These are phyloP conservation scores for Orthonychiurus folsomi DNA, from an alignment of 2,888 invertebrate species.

Conservation along the genomic window DNA sequence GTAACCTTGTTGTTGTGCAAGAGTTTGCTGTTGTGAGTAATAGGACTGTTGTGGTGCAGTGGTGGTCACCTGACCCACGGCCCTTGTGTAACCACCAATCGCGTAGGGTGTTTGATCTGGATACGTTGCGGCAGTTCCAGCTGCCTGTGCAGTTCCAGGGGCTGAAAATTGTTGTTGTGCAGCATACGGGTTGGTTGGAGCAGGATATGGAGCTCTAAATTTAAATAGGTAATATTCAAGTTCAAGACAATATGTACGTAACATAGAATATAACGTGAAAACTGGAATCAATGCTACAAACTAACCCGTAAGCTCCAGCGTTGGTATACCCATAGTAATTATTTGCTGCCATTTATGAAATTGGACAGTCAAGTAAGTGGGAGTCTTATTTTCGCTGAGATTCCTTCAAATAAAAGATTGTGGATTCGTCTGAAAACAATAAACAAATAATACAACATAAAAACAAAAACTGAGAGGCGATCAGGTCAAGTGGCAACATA, in stretches of 20 bases:
- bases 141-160: not conserved
- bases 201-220: not conserved
- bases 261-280: too few relatives aligned
- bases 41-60: conserved; percentile 19
- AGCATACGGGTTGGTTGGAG: not conserved
- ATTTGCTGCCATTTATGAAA: conserved; percentile 87
- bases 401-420: too few relatives aligned
- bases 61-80: conserved; percentile 24
- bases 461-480: too few relatives aligned
- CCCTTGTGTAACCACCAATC: conserved; percentile 38
- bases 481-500: too few relatives aligned
- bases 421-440: too few relatives aligned
- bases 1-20: not conserved
- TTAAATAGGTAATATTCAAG: too few relatives aligned
- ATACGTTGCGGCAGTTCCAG: conserved; percentile 10
- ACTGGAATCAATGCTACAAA: too few relatives aligned
- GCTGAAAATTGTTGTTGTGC: not conserved
- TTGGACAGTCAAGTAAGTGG: too few relatives aligned
- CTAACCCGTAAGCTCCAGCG: conserved; percentile 82
- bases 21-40: conserved; percentile 2
- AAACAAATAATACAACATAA: too few relatives aligned
- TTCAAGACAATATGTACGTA: too few relatives aligned
- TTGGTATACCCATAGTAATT: conserved; percentile 93
- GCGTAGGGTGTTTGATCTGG: conserved; percentile 23
- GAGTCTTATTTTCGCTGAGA: too few relatives aligned